Evolutionary conservation across 2,797 vertebrate species (phyloP), one percentile per base, ranked within the genome.

Genomic region (Typhlichthys eigenmanni): DNA sequence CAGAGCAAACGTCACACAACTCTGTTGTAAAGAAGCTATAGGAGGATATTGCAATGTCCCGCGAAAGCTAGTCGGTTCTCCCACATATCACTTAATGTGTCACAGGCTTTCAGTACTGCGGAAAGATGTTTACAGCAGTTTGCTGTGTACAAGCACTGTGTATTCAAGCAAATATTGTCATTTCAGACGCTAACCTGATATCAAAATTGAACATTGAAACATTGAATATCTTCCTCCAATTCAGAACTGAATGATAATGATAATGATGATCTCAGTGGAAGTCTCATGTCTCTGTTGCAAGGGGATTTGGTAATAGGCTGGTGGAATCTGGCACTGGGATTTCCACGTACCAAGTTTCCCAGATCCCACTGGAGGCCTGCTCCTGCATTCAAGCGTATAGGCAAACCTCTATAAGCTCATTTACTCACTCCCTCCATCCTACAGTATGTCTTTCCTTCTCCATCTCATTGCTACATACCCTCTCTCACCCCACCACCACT

Each of bases 291-390:
- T 66, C 55, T 62, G 55, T 68, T 66, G 47, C 58, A 64, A 70
- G 73, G 16, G 68, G 62, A 64, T 75, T 62, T 5, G 52, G 66
- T 66, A 66, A 70, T 51, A 49, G 63, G 80, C 75, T 85, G 83
- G 72, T 84, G 78, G 81, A 56, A 80, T 84, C 71, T 53, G 47
- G 73, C 67, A 71, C 80, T 85, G 86, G 85, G 82, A 87, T 85
- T 85, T 87, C 70, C 45, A 17, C 62, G 53, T 12, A 55, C 75
- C 24, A 24, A 24, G 24, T 38, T 6, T 38, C 34, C 34, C 62
- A 66, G 74, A 72, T 72, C 75, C 69, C 79, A 62, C 66, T 69
- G 34, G 76, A 75, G 82, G 73, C 65, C 50, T 43, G 51, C 54
- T 4, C 66, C 69, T 69, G 69, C 75, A 62, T 65, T 76, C 56